A percentile compares a stretch with the other conserved stretches of the same genome.
These are phyloP conservation scores for Abramis brama DNA, from an alignment of 2,113 vertebrate genomes.

Conservation along the genomic window DNA sequence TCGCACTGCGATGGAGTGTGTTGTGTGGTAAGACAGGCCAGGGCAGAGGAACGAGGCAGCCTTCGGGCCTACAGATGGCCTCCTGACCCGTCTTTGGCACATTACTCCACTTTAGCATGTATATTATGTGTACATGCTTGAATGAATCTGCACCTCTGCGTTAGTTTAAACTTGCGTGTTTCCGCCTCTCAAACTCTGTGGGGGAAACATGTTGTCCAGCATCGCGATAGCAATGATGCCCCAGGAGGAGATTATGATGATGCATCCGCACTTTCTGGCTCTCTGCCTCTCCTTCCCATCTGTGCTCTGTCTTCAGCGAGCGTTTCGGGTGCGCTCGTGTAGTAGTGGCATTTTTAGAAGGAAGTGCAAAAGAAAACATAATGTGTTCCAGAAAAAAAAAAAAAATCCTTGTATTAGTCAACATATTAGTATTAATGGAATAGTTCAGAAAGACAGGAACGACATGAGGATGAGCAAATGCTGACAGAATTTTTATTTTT, in stretches of 20 bases:
- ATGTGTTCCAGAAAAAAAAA: not conserved
- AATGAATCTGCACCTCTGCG: constrained; percentile 16
- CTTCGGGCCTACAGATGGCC: constrained; percentile 16
- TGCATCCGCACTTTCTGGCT: constrained; percentile 73
- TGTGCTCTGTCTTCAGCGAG: constrained; percentile 72
- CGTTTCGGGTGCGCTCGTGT: constrained; percentile 41
- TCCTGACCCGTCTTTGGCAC: constrained; percentile 9
- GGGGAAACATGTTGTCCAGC: constrained; percentile 76
- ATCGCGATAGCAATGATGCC: constrained; percentile 69
- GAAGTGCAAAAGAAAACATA: constrained; percentile 20
- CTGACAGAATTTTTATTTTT: not conserved
- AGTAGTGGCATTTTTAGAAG: constrained; percentile 42
- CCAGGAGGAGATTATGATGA: constrained; percentile 77
- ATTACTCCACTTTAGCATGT: not conserved
- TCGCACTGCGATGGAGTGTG: not conserved
- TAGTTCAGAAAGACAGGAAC: constrained; percentile 9
- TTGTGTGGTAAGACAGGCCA: not conserved
- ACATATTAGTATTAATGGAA: constrained; percentile 2
- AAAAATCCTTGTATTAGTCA: not conserved
- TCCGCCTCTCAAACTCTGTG: constrained; percentile 56
- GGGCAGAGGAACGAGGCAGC: not conserved
- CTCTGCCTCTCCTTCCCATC: constrained; percentile 73
- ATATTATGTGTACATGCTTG: constrained; percentile 26
- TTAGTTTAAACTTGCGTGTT: not conserved
- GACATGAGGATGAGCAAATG: not conserved